Conservation (phyloP, 2,797 vertebrate genomes). For the Etheostoma nigrum region DNA sequence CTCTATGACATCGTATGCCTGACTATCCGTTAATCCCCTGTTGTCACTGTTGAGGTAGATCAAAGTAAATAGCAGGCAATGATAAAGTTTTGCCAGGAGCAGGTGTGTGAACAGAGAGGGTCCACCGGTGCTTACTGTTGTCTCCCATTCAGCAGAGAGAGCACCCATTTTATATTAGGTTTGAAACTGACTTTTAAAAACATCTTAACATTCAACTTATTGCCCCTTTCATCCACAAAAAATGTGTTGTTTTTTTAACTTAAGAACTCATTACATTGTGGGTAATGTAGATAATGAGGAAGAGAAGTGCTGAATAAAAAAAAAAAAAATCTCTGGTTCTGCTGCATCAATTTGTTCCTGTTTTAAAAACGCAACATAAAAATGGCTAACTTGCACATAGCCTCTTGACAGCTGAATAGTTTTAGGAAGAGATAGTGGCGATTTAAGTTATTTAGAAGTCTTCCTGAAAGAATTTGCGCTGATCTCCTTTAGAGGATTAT, state of each 20-base stretch:
- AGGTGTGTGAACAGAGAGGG: slow-evolving; percentile 32
- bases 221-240: not conserved
- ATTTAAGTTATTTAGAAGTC: too few relatives aligned
- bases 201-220: not conserved
- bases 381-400: not conserved
- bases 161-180: not conserved
- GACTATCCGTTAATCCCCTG: slow-evolving; percentile 62
- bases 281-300: not conserved
- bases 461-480: too few relatives aligned
- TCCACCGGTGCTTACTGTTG: slow-evolving; percentile 29
- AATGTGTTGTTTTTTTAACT: not conserved
- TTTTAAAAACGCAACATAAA: not conserved
- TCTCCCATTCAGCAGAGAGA: slow-evolving; percentile 38
- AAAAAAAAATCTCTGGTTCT: not conserved
- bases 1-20: slow-evolving; percentile 61
- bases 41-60: slow-evolving; percentile 72
- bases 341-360: not conserved
- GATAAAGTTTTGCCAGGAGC: slow-evolving; percentile 60
- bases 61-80: slow-evolving; percentile 67
- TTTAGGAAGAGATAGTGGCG: too few relatives aligned
- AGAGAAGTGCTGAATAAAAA: not conserved
- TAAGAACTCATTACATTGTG: not conserved
- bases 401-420: too few relatives aligned
- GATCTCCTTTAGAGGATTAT: slow-evolving; percentile 38
- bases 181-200: slow-evolving; percentile 27